Evolutionary conservation across 2,797 vertebrate genomes (phyloP), one percentile per base, ranked within the genome.

Genomic region (Pangasius macronema): DNA sequence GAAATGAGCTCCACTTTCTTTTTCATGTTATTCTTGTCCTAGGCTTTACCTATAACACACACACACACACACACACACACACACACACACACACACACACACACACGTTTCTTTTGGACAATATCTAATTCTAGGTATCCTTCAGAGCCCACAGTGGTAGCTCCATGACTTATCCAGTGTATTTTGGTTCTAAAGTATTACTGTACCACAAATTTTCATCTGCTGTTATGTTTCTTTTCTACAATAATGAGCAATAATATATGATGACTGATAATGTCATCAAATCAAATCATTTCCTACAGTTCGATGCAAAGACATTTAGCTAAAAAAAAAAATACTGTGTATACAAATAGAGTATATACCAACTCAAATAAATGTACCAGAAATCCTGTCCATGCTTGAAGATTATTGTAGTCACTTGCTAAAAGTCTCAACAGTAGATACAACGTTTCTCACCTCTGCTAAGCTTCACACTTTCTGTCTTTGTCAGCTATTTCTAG

Each of bases 1-100:
- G 91, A 94, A 95, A 95, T 94, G 8, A 93, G 91, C 89, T 87
- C 89, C 0, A 68, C 85, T 92, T 93, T 92, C 92, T 92, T 92
- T 90, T 80, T 83, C 57, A 53, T 36, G 70, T 92, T 87, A 85
- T 89, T 91, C 49, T 86, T 83, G 88, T 86, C 59, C 81, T 59
- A 83, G 67, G 80, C 73, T 89, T 88, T 88, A 81, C 84, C 84
- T 82, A 63, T 84, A 81, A 70, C 20, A 79, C 76, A 79, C 51
- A 11, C 16, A 75, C 10, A 72, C 42, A 70, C 16, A 49, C 3
- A 77, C 36, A 51, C 42, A 68, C 49, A 77, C 75, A 77, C 46
- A 18, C 9, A n/a, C n/a, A n/a, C 42, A 68, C 49, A 77, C 75
- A 77, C 49, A 18, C 11, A 72, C 7, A 73, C 24, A 70, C 18